Evolutionary conservation across 2,113 vertebrate genomes (phyloP).

Genomic region (Muntiacus muntjak): DNA sequence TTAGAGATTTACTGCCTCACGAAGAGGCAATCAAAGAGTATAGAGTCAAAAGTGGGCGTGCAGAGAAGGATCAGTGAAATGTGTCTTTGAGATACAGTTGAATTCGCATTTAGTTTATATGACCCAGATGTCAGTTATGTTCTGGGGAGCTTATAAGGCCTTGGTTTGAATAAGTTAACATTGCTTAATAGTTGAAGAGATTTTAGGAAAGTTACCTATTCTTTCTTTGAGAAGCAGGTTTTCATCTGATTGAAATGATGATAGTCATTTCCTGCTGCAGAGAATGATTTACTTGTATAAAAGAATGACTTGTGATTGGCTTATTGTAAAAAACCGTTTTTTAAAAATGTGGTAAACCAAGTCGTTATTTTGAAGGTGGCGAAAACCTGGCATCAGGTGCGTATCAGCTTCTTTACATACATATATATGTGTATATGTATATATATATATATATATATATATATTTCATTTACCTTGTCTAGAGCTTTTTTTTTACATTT

Average conservation of each 20-base stretch:
- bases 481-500: background rate
- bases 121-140: background rate
- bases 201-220: background rate
- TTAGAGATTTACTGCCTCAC: background rate
- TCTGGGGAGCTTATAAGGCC: background rate
- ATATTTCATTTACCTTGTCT: slow-evolving; percentile 68
- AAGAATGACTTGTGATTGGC: slow-evolving; percentile 65
- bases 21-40: background rate
- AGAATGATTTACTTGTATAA: slow-evolving; percentile 53
- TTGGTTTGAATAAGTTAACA: background rate
- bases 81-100: background rate
- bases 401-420: slow-evolving; percentile 51
- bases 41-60: background rate
- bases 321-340: slow-evolving; percentile 69
- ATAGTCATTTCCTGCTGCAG: slow-evolving; percentile 40
- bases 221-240: slow-evolving; percentile 32
- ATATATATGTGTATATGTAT: background rate
- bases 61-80: background rate
- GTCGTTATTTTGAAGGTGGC: slow-evolving; percentile 61
- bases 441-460: background rate
- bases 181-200: background rate
- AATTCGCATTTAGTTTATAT: background rate
- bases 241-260: background rate
- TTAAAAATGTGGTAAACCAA: slow-evolving; percentile 54
- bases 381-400: slow-evolving; percentile 57